Conservation (phyloP, 2,797 vertebrate genomes). For the Borostomias antarcticus region DNA sequence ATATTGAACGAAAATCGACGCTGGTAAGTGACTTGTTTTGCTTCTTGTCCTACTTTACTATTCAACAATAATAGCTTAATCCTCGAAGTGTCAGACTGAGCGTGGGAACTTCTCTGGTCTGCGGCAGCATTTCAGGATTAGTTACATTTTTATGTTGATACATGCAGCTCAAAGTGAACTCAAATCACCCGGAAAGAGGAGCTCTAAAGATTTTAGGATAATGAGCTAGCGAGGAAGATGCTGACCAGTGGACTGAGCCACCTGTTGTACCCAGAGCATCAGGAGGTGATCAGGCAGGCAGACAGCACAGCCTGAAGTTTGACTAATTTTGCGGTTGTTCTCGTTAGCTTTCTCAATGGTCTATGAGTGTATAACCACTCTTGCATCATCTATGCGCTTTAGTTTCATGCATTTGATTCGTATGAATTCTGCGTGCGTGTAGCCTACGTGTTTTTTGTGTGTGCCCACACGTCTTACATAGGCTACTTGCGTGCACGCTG, state of each 20-base stretch:
- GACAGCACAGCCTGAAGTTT: constrained; percentile 18
- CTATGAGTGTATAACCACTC: neutral
- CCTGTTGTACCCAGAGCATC: constrained; percentile 59
- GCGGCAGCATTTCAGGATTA: neutral
- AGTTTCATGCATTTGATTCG: neutral
- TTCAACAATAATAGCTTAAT: neutral
- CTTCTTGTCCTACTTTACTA: constrained; percentile 16
- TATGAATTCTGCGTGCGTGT: neutral
- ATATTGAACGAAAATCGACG: constrained; percentile 35
- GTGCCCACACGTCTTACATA: neutral
- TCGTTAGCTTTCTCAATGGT: neutral
- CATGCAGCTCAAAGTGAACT: neutral
- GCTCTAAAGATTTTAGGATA: neutral
- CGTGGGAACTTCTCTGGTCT: constrained; percentile 26
- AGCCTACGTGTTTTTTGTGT: neutral
- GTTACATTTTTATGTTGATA: too few species aligned
- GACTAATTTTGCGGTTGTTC: neutral
- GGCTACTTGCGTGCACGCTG: neutral
- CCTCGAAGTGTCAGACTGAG: constrained; percentile 4
- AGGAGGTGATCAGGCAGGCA: too few species aligned
- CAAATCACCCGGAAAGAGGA: neutral
- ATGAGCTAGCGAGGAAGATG: neutral
- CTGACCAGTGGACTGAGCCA: constrained; percentile 34
- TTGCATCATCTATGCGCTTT: neutral
- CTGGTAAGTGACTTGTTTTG: constrained; percentile 66